Percentiles rank a stretch among this genome's conserved stretches.
Evolutionary conservation across 2,113 vertebrate species (phyloP).

Genomic region (Dascyllus trimaculatus): DNA sequence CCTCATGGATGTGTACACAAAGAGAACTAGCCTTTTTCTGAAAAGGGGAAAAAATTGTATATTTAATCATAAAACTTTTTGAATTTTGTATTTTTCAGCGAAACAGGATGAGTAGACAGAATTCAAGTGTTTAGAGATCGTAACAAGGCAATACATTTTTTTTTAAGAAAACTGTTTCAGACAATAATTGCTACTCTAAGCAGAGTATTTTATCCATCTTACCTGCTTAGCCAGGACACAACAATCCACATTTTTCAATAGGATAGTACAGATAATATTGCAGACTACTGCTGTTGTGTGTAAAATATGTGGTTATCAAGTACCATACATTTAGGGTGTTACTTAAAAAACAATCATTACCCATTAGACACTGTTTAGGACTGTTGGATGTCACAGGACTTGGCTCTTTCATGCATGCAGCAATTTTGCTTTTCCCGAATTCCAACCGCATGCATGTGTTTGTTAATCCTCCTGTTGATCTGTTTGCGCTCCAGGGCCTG

Average conservation of each 20-base stretch:
- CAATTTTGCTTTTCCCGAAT: neutral
- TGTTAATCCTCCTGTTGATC: slow-evolving; percentile 2
- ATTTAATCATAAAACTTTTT: no score
- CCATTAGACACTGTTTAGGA: no score
- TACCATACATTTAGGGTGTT: neutral
- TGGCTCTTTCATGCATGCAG: no score
- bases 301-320: neutral
- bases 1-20: no score
- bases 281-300: neutral
- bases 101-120: no score
- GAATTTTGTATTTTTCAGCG: no score
- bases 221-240: neutral
- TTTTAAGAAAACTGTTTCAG: neutral
- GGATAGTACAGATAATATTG: neutral
- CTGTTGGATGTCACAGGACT: no score
- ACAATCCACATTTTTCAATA: neutral
- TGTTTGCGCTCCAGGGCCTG: slow-evolving; percentile 85
- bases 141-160: no score
- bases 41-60: no score
- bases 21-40: no score
- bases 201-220: neutral
- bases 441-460: neutral
- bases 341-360: no score
- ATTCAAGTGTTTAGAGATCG: no score
- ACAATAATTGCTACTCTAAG: neutral